A percentile compares a stretch with the other conserved stretches of the same genome.
Evolutionary conservation across 2,888 invertebrate genomes (phyloP).

Genomic region (Machimus atricapillus): DNA sequence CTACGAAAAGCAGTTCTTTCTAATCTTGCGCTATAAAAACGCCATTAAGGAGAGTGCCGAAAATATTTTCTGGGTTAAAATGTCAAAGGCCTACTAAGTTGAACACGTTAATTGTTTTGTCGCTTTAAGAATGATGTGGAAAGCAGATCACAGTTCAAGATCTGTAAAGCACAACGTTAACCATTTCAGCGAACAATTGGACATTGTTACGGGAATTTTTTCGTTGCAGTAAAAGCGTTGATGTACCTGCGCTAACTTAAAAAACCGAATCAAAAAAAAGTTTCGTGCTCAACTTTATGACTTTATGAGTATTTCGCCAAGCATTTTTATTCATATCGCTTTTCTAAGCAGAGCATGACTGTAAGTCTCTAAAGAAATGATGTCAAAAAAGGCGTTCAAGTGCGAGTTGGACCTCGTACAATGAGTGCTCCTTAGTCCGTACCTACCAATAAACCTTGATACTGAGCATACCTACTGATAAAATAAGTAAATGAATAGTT

Average conservation of each 20-base stretch:
- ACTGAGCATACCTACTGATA: too few relatives aligned
- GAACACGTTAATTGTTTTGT: not conserved
- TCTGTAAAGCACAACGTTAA: not conserved
- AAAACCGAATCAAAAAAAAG: not conserved
- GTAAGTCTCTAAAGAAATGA: not conserved
- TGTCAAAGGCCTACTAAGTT: conserved; percentile 7
- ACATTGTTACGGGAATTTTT: conserved; percentile 9
- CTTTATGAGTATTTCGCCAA: not conserved
- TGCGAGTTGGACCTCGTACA: not conserved
- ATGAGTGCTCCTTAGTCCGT: too few relatives aligned
- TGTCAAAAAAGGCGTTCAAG: not conserved
- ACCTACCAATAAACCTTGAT: too few relatives aligned
- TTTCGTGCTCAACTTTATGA: not conserved
- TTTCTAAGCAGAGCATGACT: not conserved
- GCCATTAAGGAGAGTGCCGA: not conserved
- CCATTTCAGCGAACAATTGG: conserved; percentile 12
- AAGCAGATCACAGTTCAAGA: conserved; percentile 22
- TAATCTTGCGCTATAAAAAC: conserved; percentile 5
- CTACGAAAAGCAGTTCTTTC: conserved; percentile 9
- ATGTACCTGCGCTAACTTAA: not conserved
- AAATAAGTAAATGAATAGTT: too few relatives aligned
- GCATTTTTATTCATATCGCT: not conserved
- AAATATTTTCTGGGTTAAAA: conserved; percentile 4
- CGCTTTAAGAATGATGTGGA: not conserved
- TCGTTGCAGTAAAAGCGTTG: not conserved